These are phyloP conservation scores for Hirundichthys speculiger DNA, from an alignment of 2,113 vertebrate species.

Conservation along the genomic window DNA sequence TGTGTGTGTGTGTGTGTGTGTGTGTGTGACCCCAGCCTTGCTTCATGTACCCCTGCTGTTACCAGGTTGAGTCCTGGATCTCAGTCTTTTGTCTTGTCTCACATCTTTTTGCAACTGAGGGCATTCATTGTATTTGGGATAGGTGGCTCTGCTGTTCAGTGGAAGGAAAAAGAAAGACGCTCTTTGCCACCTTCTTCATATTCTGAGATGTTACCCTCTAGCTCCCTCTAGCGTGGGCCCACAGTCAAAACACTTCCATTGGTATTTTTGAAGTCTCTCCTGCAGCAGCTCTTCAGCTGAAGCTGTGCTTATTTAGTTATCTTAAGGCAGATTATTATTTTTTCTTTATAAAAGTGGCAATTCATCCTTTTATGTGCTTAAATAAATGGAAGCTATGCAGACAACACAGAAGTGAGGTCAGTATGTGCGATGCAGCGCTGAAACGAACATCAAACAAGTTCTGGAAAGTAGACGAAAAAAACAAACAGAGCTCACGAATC, in stretches of 20 bases:
- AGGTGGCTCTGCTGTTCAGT: neutral
- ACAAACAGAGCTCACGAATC: slow-evolving; percentile 9
- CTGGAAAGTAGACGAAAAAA: neutral
- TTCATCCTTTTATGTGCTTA: neutral
- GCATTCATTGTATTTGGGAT: too few relatives aligned
- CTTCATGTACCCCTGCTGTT: too few relatives aligned
- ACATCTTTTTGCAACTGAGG: too few relatives aligned
- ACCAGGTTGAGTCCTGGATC: too few relatives aligned
- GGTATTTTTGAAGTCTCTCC: neutral
- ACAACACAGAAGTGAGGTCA: too few relatives aligned
- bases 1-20: too few relatives aligned
- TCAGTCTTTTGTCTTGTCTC: too few relatives aligned
- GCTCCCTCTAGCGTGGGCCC: slow-evolving; percentile 59
- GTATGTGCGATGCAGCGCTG: too few relatives aligned
- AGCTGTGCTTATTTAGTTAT: slow-evolving; percentile 27
- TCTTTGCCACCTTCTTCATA: neutral
- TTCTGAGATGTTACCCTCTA: slow-evolving; percentile 9
- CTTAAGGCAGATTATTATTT: neutral
- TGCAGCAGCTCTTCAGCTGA: neutral
- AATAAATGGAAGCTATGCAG: neutral
- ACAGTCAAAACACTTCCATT: neutral
- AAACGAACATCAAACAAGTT: neutral
- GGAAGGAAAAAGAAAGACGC: neutral
- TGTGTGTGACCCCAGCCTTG: too few relatives aligned
- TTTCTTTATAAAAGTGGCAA: neutral